phyloP scores from a whole-genome alignment of 2,113 vertebrate species.

The Hemiprocne comata region DNA sequence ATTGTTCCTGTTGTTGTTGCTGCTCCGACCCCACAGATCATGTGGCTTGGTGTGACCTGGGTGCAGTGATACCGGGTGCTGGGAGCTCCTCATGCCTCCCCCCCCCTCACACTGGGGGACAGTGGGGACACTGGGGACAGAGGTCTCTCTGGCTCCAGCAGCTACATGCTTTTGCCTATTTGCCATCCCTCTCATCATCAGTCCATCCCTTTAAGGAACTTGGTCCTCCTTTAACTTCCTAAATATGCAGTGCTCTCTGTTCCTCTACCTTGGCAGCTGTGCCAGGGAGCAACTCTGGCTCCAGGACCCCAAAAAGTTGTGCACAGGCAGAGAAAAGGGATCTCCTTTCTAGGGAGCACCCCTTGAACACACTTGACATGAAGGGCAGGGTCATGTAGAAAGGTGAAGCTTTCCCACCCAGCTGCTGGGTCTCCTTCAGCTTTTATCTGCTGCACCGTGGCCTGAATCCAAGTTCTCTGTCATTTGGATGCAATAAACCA shows the following conservation, averaged over 20 bases:
- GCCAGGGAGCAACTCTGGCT: not conserved
- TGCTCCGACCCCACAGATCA: constrained; percentile 30
- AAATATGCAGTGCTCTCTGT: not conserved
- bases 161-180: accelerated
- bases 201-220: not conserved
- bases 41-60: constrained; percentile 53
- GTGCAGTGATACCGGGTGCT: not conserved
- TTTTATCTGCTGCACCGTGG: not conserved
- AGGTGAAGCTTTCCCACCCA: not conserved
- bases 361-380: accelerated
- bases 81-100: not conserved
- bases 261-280: not conserved
- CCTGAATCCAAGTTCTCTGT: not conserved
- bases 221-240: not conserved
- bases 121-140: accelerated
- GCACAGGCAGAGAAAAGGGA: not conserved
- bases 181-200: not conserved
- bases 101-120: not conserved
- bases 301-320: not conserved
- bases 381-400: not conserved
- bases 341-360: not conserved
- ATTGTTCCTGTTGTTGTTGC: constrained; percentile 79
- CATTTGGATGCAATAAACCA: not conserved
- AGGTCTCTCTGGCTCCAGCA: not conserved
- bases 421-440: not conserved